Evolutionary conservation across 2,888 invertebrate genomes (phyloP).

Genomic region (Salticus scenicus): DNA sequence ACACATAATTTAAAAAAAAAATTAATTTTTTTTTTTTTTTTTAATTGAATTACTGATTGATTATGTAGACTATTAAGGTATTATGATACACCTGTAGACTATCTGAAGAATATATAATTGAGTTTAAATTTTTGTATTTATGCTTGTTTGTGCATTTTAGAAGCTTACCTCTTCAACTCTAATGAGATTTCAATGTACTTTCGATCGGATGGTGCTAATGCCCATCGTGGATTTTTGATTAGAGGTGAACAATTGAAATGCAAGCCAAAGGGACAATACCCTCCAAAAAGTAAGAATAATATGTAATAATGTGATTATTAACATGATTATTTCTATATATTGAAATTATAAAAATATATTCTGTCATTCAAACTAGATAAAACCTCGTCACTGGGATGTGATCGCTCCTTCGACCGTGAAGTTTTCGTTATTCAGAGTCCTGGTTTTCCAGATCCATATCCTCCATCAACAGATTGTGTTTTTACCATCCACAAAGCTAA

Average conservation of each 20-base stretch:
- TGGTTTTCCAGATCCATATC: constrained; percentile 72
- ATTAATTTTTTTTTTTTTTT: too few relatives aligned
- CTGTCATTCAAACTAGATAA: constrained; percentile 18
- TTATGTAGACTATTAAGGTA: too few relatives aligned
- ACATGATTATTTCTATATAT: too few relatives aligned
- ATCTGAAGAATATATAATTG: too few relatives aligned
- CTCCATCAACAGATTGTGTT: constrained; percentile 69
- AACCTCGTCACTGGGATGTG: constrained; percentile 40
- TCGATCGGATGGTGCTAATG: constrained; percentile 68
- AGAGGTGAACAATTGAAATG: constrained; percentile 69
- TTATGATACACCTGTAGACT: too few relatives aligned
- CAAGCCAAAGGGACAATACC: constrained; percentile 28
- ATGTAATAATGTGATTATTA: too few relatives aligned
- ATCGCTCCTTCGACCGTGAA: constrained; percentile 56
- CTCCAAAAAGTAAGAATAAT: constrained; percentile 14
- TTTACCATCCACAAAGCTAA: constrained; percentile 68
- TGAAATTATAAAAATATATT: too few relatives aligned
- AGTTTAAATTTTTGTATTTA: too few relatives aligned
- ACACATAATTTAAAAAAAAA: too few relatives aligned
- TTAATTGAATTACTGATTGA: too few relatives aligned
- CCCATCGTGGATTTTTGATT: constrained; percentile 69
- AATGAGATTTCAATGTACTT: constrained; percentile 71
- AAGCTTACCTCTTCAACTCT: constrained; percentile 69
- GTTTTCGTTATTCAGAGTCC: constrained; percentile 71
- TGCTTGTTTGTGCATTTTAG: too few relatives aligned